Conservation (phyloP, 2,113 vertebrate species). For the Procapra przewalskii region DNA sequence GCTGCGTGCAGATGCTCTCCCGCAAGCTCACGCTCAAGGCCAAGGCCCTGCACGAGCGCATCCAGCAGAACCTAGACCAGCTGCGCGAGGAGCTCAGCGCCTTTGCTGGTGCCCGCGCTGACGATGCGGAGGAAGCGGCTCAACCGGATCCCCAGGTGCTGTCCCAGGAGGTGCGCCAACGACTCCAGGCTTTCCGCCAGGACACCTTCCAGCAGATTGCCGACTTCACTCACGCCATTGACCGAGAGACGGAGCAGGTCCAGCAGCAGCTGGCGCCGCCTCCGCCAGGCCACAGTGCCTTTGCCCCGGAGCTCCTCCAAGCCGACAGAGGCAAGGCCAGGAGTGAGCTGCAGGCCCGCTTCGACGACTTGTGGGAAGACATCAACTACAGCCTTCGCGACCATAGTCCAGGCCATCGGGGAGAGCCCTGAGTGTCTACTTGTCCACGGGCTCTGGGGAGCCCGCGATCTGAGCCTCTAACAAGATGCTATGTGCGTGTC, state of each 20-base stretch:
- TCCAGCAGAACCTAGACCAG: slow-evolving; percentile 84
- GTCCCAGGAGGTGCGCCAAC: slow-evolving; percentile 75
- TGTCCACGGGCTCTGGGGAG: neutral
- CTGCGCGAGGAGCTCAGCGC: slow-evolving; percentile 75
- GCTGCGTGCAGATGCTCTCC: slow-evolving; percentile 81
- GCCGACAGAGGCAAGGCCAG: slow-evolving; percentile 46
- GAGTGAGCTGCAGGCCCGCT: slow-evolving; percentile 82
- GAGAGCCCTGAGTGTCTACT: slow-evolving; percentile 21
- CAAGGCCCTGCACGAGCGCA: slow-evolving; percentile 79
- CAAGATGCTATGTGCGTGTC: neutral
- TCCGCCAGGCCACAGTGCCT: neutral
- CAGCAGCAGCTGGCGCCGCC: slow-evolving; percentile 77
- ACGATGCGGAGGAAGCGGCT: slow-evolving; percentile 64
- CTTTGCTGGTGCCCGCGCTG: neutral
- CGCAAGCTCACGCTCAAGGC: slow-evolving; percentile 80
- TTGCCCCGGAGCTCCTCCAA: neutral
- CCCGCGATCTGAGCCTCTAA: neutral
- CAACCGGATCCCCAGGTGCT: slow-evolving; percentile 61
- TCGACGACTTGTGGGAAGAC: slow-evolving; percentile 88
- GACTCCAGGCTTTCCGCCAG: slow-evolving; percentile 84
- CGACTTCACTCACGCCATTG: slow-evolving; percentile 81
- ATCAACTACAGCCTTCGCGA: slow-evolving; percentile 83
- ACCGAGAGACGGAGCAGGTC: slow-evolving; percentile 81
- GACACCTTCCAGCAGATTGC: slow-evolving; percentile 79
- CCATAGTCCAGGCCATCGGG: neutral